Evolutionary conservation across 2,113 vertebrate genomes (phyloP).

Genomic region (Probosciger aterrimus): DNA sequence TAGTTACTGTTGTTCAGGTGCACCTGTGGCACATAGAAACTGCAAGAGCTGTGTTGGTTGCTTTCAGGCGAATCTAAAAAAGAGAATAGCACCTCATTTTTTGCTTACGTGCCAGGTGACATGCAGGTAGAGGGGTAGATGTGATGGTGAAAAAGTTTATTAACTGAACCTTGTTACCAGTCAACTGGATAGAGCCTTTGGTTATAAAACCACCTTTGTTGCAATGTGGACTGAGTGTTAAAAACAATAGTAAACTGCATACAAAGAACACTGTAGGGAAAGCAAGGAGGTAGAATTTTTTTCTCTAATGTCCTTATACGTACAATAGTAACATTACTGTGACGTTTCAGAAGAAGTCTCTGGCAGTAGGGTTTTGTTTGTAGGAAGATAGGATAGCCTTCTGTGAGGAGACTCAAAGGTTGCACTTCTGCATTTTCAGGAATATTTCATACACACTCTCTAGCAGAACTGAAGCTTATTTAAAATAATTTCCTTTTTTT

Average conservation of each 20-base stretch:
- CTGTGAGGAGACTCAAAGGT: background rate
- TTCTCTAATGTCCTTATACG: background rate
- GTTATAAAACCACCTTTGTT: background rate
- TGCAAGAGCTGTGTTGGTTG: background rate
- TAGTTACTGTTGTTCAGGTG: rapidly evolving
- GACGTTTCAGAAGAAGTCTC: background rate
- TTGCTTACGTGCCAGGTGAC: rapidly evolving
- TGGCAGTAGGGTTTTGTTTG: background rate
- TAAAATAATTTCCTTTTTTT: background rate
- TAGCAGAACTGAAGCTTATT: background rate
- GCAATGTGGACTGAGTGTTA: background rate
- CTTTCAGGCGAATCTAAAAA: background rate
- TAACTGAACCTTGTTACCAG: background rate
- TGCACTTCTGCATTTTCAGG: background rate
- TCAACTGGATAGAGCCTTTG: background rate
- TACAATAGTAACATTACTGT: background rate
- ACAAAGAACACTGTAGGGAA: background rate
- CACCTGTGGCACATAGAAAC: background rate
- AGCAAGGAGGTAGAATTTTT: background rate
- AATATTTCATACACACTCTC: background rate
- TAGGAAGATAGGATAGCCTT: background rate
- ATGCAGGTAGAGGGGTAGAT: background rate
- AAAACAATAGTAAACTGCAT: background rate
- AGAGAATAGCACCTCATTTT: rapidly evolving
- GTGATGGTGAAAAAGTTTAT: background rate